These are phyloP conservation scores for Cettia cetti DNA, from an alignment of 2,113 vertebrate genomes.

Conservation along the genomic window DNA sequence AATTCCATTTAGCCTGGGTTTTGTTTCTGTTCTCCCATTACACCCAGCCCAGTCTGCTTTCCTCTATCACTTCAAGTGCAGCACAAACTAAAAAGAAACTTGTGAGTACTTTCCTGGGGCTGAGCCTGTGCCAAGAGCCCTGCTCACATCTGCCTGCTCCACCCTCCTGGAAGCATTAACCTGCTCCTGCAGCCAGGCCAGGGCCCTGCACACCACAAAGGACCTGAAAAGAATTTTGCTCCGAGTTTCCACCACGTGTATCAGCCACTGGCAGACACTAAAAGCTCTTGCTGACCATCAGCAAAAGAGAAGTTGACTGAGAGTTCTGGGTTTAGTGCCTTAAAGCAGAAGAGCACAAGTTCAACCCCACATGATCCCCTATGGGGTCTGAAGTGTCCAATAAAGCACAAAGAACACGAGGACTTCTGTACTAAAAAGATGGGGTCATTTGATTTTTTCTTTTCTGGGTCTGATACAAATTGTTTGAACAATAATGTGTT, in stretches of 20 bases:
- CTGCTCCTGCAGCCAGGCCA: neutral
- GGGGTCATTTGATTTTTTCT: neutral
- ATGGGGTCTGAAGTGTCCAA: neutral
- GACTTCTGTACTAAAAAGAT: neutral
- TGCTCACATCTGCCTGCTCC: neutral
- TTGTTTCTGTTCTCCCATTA: neutral
- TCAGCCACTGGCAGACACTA: neutral
- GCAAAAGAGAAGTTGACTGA: neutral
- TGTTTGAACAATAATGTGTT: neutral
- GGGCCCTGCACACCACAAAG: neutral
- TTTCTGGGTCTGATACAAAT: neutral
- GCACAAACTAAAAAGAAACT: neutral
- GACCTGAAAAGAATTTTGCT: neutral
- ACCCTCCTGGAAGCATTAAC: neutral
- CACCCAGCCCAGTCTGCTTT: neutral
- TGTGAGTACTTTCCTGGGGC: accelerated
- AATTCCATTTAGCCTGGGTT: neutral
- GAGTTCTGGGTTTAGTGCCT: neutral
- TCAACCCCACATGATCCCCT: neutral
- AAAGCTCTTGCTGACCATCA: neutral
- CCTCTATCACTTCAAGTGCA: neutral
- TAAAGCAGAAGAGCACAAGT: neutral
- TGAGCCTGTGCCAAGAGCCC: neutral
- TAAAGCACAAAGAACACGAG: neutral
- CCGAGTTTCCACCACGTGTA: accelerated